phyloP scores from a whole-genome alignment of 2,797 vertebrate species.

The Sitta carolinensis region DNA sequence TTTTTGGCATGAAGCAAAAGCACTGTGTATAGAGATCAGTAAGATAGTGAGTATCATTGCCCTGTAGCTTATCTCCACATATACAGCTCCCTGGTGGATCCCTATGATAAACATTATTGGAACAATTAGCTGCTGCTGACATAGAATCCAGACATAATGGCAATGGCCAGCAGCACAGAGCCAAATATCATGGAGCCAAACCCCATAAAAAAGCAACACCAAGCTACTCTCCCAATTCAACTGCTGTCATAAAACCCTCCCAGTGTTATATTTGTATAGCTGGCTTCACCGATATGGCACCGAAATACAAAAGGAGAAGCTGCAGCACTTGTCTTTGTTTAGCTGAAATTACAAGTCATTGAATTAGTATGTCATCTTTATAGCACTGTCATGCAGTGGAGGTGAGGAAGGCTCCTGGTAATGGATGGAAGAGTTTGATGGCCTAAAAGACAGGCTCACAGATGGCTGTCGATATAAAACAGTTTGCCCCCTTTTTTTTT shows the following conservation, averaged over 20 bases:
- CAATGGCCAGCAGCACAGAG: conserved; percentile 75
- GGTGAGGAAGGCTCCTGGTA: conserved; percentile 79
- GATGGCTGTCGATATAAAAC: conserved; percentile 82
- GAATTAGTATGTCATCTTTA: conserved; percentile 90
- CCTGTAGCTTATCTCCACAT: conserved; percentile 84
- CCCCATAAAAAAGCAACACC: conserved; percentile 81
- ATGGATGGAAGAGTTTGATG: conserved; percentile 85
- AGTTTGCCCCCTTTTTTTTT: conserved; percentile 13
- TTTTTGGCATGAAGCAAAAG: conserved; percentile 78
- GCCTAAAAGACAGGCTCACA: conserved; percentile 81
- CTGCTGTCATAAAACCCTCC: conserved; percentile 82
- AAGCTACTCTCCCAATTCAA: conserved; percentile 79
- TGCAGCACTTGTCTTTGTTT: conserved; percentile 81
- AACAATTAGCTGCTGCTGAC: conserved; percentile 85
- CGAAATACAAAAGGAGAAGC: conserved; percentile 80
- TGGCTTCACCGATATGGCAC: conserved; percentile 82
- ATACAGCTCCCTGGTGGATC: conserved; percentile 87
- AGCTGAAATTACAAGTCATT: conserved; percentile 86
- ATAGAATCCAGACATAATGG: conserved; percentile 82
- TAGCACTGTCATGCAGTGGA: conserved; percentile 80
- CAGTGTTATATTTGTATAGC: conserved; percentile 83
- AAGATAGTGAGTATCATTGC: conserved; percentile 82
- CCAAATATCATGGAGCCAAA: conserved; percentile 82
- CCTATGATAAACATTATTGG: conserved; percentile 86
- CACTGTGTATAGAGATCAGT: conserved; percentile 80